Conservation (phyloP, 1,140 invertebrate species). For the Heliconius congener region DNA sequence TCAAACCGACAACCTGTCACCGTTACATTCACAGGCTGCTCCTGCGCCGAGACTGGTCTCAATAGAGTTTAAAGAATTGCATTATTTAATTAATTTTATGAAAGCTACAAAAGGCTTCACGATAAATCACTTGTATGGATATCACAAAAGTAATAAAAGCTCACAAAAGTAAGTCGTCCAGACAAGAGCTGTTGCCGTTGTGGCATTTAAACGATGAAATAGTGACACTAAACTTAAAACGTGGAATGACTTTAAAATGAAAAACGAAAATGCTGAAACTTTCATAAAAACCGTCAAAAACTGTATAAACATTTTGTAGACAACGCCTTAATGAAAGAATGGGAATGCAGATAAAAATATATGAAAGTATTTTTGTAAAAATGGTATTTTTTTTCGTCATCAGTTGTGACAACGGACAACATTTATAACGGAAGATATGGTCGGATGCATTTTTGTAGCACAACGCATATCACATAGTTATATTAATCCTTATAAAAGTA, state of each 20-base stretch:
- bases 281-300: conserved; percentile 29
- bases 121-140: background rate
- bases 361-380: conserved; percentile 27
- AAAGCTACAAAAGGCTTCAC: background rate
- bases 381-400: conserved; percentile 18
- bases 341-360: conserved; percentile 26
- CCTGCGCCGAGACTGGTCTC: background rate
- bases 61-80: too few relatives aligned
- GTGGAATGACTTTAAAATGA: conserved; percentile 21
- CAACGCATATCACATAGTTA: background rate
- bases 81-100: background rate
- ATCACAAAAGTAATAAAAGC: conserved; percentile 13
- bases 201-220: conserved; percentile 27
- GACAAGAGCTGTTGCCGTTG: conserved; percentile 11
- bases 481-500: background rate
- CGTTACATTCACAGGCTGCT: background rate
- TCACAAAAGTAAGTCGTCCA: background rate
- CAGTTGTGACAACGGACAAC: conserved; percentile 14
- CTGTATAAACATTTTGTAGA: conserved; percentile 24
- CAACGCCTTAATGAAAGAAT: conserved; percentile 27
- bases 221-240: conserved; percentile 18
- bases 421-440: conserved; percentile 27
- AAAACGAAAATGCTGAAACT: conserved; percentile 25
- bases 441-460: conserved; percentile 6
- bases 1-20: background rate